Evolutionary conservation across 2,888 invertebrate genomes (phyloP), one percentile per base, ranked within the genome.

Genomic region (Diplolepis rosae): DNA sequence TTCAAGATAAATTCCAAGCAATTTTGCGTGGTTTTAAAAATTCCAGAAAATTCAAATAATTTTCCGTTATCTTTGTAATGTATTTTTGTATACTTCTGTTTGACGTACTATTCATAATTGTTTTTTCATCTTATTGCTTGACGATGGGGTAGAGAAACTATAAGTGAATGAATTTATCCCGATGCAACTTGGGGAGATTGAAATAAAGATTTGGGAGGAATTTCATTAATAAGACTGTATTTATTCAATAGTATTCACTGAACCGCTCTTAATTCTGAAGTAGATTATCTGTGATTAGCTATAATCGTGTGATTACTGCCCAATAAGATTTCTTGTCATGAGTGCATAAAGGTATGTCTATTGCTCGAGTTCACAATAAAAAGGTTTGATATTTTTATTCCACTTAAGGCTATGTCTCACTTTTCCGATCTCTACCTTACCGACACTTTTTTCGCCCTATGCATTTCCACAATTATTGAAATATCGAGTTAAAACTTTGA

Each of bases 261-360:
- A 61, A 61, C 39, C 61, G 39, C 61, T 61, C 61, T 61, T 61
- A 61, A 61, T 61, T 61, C 27, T 61, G 39, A 61, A 18, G 24
- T 6, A 39, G 61, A 35, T 61, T 61, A 61, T 61, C 61, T 61
- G 35, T 61, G 61, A 61, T 61, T 61, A 35, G 61, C 11, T 35
- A 35, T 61, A 39, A 61, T 61, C 61, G n/a, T n/a, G n/a, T 24
- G 24, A 61, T 61, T n/a, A 24, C 35, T 39, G 61, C 35, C 39
- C 18, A 24, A 24, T n/a, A 22, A 35, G 32, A 35, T 18, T 56
- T 56, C 35, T 39, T 4, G 24, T 18, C 45, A 18, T 9, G 45
- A 45, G 45, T 45, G 9, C 45, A 7, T 18, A 39, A 39, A 39
- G 39, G 39, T n/a, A n/a, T 39, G 39, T 39, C 39, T n/a, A n/a